phyloP scores from a whole-genome alignment of 2,113 vertebrate genomes.

The Nibea coibor region DNA sequence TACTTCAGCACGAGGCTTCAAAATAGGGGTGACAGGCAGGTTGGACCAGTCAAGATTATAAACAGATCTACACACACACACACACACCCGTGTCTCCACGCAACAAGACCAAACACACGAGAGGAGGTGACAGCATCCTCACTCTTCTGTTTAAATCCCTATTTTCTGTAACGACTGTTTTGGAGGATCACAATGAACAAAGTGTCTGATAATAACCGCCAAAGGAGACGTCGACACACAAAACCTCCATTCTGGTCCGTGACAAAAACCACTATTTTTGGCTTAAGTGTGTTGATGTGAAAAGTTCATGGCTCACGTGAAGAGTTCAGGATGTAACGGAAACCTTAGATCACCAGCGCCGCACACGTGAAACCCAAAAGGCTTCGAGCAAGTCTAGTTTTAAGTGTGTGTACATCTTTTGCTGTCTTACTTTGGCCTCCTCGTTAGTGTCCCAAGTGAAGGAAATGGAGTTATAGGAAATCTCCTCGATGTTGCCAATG shows the following conservation, averaged over 20 bases:
- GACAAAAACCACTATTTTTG: constrained; percentile 23
- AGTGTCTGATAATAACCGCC: background rate
- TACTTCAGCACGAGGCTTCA: constrained; percentile 48
- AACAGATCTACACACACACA: constrained; percentile 5
- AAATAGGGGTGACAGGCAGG: constrained; percentile 71
- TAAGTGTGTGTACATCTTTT: background rate
- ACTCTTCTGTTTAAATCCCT: constrained; percentile 8
- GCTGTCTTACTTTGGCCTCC: constrained; percentile 92
- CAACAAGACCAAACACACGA: constrained; percentile 36
- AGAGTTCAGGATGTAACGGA: constrained; percentile 5
- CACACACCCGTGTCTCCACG: background rate
- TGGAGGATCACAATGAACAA: constrained; percentile 41
- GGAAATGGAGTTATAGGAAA: constrained; percentile 97
- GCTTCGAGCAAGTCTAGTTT: background rate
- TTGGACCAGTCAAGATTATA: constrained; percentile 59
- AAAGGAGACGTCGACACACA: constrained; percentile 15
- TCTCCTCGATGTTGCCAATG: constrained; percentile 98
- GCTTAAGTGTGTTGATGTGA: constrained; percentile 19
- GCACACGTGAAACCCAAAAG: no score
- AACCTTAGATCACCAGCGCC: constrained; percentile 2
- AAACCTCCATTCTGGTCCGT: background rate
- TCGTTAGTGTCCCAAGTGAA: constrained; percentile 99
- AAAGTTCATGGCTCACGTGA: constrained; percentile 41
- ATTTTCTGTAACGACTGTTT: constrained; percentile 38
- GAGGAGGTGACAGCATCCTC: constrained; percentile 29